phyloP scores from a whole-genome alignment of 2,113 vertebrate species.

The Todiramphus chloris region DNA sequence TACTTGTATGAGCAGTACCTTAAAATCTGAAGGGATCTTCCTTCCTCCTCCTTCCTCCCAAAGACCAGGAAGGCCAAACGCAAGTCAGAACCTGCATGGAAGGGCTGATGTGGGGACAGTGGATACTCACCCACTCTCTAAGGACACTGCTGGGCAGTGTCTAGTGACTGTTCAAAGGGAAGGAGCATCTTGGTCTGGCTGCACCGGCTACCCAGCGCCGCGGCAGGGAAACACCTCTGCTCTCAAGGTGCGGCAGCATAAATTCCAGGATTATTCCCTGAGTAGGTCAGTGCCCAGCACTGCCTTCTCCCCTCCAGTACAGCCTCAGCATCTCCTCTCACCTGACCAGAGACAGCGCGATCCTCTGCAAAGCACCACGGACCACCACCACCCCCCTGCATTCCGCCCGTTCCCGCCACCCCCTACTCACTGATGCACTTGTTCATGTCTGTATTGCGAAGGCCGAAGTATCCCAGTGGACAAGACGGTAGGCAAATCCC shows the following conservation, averaged over 20 bases:
- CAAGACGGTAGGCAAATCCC: constrained; percentile 95
- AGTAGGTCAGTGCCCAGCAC: background rate
- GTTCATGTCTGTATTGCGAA: constrained; percentile 96
- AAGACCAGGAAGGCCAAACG: background rate
- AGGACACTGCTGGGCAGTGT: background rate
- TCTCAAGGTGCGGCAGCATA: accelerated
- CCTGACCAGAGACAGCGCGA: accelerated
- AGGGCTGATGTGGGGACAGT: background rate
- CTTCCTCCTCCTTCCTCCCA: background rate
- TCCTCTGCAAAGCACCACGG: background rate
- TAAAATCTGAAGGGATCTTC: background rate
- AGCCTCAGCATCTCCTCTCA: background rate
- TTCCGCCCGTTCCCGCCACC: accelerated
- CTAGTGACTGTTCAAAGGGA: background rate
- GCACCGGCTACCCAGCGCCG: background rate
- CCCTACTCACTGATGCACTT: constrained; percentile 94
- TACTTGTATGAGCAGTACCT: background rate
- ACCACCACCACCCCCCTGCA: accelerated
- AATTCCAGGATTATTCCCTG: background rate
- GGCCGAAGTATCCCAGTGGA: constrained; percentile 92
- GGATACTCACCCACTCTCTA: background rate
- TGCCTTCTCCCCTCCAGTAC: background rate
- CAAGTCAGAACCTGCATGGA: background rate
- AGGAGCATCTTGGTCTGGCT: background rate
- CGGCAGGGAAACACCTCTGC: background rate